These are phyloP conservation scores for Pseudonaja textilis DNA, from an alignment of 2,113 vertebrate genomes.

Conservation along the genomic window DNA sequence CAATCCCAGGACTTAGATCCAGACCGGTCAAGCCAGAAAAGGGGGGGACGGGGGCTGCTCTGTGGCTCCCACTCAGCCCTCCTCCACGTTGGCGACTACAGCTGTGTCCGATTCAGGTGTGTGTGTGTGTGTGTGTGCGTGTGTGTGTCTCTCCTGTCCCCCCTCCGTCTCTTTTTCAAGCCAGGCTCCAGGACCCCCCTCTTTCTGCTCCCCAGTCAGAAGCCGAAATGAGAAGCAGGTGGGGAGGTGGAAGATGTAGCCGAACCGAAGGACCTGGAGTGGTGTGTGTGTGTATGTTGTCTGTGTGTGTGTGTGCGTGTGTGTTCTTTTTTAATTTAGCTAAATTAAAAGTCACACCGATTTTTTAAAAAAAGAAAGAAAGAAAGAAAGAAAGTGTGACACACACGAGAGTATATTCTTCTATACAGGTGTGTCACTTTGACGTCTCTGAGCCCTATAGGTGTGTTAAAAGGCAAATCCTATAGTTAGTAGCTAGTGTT, in stretches of 20 bases:
- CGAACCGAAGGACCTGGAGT: slow-evolving; percentile 34
- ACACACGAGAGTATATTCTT: slow-evolving; percentile 50
- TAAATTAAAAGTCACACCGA: slow-evolving; percentile 45
- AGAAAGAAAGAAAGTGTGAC: slow-evolving; percentile 43
- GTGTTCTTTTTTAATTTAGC: slow-evolving; percentile 43
- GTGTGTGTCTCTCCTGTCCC: not conserved
- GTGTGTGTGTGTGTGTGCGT: too few relatives aligned
- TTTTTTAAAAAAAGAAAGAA: not conserved
- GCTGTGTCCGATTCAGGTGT: not conserved
- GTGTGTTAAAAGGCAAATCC: slow-evolving; percentile 70
- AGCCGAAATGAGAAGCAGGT: not conserved
- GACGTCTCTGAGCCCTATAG: slow-evolving; percentile 63
- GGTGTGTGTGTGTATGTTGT: not conserved
- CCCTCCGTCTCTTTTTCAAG: not conserved
- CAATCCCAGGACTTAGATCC: too few relatives aligned
- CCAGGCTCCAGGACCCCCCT: not conserved
- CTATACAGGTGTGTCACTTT: slow-evolving; percentile 60
- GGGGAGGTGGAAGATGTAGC: not conserved
- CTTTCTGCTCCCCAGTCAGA: not conserved
- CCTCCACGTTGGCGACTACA: not conserved
- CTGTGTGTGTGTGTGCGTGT: too few relatives aligned
- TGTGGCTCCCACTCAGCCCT: not conserved
- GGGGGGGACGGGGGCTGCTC: not conserved
- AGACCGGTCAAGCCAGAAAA: not conserved
- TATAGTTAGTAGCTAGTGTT: slow-evolving; percentile 74